Conservation (phyloP, 2,888 invertebrate genomes). For the Pachydiplax longipennis region DNA sequence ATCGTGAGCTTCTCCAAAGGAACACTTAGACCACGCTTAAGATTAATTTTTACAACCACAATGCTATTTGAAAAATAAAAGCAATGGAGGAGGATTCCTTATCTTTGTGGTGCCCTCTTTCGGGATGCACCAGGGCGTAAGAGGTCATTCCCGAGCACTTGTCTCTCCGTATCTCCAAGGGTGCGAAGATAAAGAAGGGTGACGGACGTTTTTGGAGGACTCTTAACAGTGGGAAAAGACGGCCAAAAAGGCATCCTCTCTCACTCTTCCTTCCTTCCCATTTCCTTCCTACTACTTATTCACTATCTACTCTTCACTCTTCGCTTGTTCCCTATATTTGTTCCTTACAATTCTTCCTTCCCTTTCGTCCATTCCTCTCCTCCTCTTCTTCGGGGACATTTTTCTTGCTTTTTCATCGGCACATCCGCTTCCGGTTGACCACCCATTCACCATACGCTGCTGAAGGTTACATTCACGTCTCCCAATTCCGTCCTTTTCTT, state of each 20-base stretch:
- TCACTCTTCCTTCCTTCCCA: not conserved
- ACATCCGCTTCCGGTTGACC: too few species aligned
- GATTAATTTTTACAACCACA: too few species aligned
- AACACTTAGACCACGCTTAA: too few species aligned
- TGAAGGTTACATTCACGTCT: too few species aligned
- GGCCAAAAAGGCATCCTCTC: not conserved
- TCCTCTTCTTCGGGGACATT: too few species aligned
- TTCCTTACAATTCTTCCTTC: not conserved
- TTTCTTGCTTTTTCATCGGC: too few species aligned
- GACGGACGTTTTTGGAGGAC: not conserved
- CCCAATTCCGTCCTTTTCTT: too few species aligned
- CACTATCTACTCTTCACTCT: not conserved
- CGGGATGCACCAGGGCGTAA: not conserved
- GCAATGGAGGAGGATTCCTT: too few species aligned
- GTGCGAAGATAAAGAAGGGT: not conserved
- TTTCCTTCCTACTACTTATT: not conserved
- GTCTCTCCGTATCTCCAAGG: not conserved
- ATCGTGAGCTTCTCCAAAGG: too few species aligned
- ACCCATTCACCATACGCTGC: too few species aligned
- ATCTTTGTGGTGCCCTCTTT: not conserved
- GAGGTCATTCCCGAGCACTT: not conserved
- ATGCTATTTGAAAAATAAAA: too few species aligned
- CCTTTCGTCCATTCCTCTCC: not conserved
- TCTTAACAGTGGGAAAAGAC: not conserved
- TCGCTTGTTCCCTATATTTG: not conserved